These are phyloP conservation scores for Rynchops niger DNA, from an alignment of 2,113 vertebrate species.

Conservation along the genomic window DNA sequence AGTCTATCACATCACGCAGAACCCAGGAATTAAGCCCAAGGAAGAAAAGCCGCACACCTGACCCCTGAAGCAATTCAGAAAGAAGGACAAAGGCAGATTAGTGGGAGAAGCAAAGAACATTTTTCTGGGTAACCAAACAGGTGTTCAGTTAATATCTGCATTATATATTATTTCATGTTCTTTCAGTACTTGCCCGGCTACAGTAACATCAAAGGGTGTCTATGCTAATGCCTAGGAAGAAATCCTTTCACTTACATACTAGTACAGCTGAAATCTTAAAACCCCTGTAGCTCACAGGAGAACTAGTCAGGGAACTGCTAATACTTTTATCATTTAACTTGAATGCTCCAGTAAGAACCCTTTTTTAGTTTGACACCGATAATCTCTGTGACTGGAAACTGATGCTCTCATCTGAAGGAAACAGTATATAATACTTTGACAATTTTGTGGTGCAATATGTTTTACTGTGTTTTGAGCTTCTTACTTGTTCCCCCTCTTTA, in stretches of 20 bases:
- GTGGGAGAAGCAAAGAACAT: neutral
- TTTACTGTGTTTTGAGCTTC: neutral
- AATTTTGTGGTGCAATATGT: neutral
- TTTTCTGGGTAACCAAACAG: neutral
- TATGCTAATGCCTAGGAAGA: neutral
- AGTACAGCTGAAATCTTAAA: neutral
- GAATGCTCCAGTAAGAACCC: neutral
- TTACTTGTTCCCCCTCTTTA: rapidly evolving
- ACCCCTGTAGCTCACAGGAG: neutral
- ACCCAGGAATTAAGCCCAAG: neutral
- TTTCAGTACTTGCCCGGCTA: neutral
- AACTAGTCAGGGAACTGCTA: neutral
- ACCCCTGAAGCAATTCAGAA: neutral
- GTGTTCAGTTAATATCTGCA: neutral
- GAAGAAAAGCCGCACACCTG: neutral
- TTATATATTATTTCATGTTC: neutral
- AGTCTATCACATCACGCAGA: neutral
- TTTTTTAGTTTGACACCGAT: neutral
- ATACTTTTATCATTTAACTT: neutral
- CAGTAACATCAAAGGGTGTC: neutral
- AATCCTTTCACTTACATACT: neutral
- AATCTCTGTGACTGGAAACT: neutral
- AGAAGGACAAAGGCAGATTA: neutral
- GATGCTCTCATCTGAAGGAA: neutral
- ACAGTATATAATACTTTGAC: neutral